Base-by-base conservation (phyloP, 2,797 vertebrate species). In the Dicrostonyx torquatus region DNA sequence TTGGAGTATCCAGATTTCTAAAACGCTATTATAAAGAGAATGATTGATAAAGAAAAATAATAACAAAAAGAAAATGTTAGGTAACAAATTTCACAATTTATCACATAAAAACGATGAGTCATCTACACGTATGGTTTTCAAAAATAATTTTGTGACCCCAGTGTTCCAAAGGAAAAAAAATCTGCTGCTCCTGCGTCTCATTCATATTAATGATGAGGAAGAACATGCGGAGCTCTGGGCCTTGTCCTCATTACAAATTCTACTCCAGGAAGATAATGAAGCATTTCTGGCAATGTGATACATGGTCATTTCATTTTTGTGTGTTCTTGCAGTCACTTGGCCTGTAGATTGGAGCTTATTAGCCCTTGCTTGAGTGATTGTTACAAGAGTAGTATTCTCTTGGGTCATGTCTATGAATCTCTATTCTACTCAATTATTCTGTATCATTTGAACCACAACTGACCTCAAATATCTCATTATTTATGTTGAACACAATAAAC, bases 151-250 rank as follows among this genome's bases (percentile, higher is more conserved):
- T 93, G 43, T 84, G 66, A 88, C 13, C 43, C 24, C 0, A 2
- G 10, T 22, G 84, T 96, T 89, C 70, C 73, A 53, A 92, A 55
- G 53, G 62, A 50, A 88, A 93, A 90, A 60, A 93, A 89, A 58
- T 8, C 68, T 72, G 48, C 91, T 92, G 4, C 91, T 94, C 73
- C 83, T 17, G 40, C 92, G 37, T 84, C 89, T 94, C 91, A 92
- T 95, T 86, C 85, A 95, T 96, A 94, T 96, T 96, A 95, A 96
- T 95, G 53, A 92, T 31, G 75, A 34, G 73, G 17, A 93, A 83
- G 83, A 92, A 72, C 73, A 94, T 34, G 29, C 20, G 70, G 37
- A 77, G 53, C 45, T 86, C 53, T 92, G 82, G 68, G 48, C 40
- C 91, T 94, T 93, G 10, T 43, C 43, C 48, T 96, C 45, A 95